phyloP scores from a whole-genome alignment of 2,113 vertebrate species.

The Pseudonaja textilis region DNA sequence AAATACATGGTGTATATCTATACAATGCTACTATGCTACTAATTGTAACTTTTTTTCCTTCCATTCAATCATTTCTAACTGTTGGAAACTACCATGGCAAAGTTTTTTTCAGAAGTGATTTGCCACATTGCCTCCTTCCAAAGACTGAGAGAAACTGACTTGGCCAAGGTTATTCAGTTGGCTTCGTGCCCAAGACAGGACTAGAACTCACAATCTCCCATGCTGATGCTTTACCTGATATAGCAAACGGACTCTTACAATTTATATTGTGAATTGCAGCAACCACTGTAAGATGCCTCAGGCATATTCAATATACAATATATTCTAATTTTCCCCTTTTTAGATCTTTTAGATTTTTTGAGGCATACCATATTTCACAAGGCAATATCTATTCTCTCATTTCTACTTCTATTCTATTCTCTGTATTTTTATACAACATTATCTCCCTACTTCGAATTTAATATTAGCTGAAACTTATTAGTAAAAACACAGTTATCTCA shows the following conservation, averaged over 20 bases:
- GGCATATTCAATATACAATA: not conserved
- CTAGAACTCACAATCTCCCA: not conserved
- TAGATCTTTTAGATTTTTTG: not conserved
- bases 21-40: not conserved
- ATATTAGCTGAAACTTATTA: not conserved
- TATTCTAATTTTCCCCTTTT: not conserved
- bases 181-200: too few species aligned
- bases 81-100: not conserved
- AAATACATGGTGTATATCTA: not conserved
- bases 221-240: not conserved
- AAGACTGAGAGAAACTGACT: not conserved
- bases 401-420: not conserved
- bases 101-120: not conserved
- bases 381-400: not conserved
- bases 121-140: not conserved
- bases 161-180: too few species aligned
- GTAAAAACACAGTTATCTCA: not conserved
- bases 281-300: fast-evolving
- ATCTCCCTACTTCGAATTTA: not conserved
- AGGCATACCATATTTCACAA: not conserved
- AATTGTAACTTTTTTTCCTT: slow-evolving; percentile 3
- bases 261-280: not conserved
- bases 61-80: not conserved
- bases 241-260: not conserved
- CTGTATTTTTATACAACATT: not conserved